These are phyloP conservation scores for Noctua janthina DNA, from an alignment of 2,888 invertebrate genomes.

Conservation along the genomic window DNA sequence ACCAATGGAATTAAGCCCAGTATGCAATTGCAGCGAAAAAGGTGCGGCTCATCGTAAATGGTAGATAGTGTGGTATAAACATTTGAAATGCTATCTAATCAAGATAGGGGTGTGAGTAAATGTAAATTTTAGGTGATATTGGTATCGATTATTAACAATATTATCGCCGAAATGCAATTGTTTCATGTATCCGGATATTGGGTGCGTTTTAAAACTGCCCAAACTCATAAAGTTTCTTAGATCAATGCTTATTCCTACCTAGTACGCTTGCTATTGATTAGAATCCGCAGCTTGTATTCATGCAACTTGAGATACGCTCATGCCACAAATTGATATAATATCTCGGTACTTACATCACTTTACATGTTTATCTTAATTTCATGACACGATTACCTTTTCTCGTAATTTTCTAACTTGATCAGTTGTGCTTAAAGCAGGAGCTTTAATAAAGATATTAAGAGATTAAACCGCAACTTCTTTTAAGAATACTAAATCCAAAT, in stretches of 20 bases:
- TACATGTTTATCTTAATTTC: not conserved
- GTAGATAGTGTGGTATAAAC: constrained; percentile 38
- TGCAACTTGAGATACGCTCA: not conserved
- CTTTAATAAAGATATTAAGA: not conserved
- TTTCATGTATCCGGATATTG: constrained; percentile 10
- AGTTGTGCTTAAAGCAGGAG: not conserved
- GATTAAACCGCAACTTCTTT: not conserved
- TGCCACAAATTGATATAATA: not conserved
- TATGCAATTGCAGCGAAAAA: constrained; percentile 57
- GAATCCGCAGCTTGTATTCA: not conserved
- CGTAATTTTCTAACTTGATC: not conserved
- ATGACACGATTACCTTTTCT: not conserved
- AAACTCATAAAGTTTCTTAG: not conserved
- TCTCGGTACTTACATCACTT: not conserved
- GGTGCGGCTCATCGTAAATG: constrained; percentile 51
- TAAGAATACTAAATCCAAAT: constrained; percentile 1
- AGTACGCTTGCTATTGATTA: not conserved
- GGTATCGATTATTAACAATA: constrained; percentile 38
- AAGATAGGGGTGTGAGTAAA: constrained; percentile 39
- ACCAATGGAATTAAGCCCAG: constrained; percentile 37
- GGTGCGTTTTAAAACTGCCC: not conserved
- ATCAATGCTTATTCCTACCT: not conserved
- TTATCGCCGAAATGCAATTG: constrained; percentile 42
- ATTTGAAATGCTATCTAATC: constrained; percentile 64
- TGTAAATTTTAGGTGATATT: constrained; percentile 44